phyloP scores from a whole-genome alignment of 2,888 invertebrate species.

The Druceiella hillmani region DNA sequence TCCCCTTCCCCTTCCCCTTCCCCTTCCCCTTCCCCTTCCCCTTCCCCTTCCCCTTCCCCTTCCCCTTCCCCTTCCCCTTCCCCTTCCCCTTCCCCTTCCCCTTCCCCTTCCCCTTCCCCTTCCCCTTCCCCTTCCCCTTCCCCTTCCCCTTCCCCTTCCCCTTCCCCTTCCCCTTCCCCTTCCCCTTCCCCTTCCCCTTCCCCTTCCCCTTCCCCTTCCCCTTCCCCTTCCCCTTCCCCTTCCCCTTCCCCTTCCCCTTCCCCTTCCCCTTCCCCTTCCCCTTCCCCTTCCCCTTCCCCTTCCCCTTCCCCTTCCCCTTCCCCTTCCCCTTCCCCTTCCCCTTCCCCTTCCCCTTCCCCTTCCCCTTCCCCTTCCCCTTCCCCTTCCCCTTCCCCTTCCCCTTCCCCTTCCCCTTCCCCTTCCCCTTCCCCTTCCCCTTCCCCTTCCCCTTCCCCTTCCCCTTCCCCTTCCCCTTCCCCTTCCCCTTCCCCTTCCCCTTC shows the following conservation, averaged over 20 bases:
- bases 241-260: not conserved
- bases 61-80: constrained; percentile 1
- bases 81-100: constrained; percentile 1
- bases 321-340: constrained; percentile 1
- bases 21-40: constrained; percentile 1
- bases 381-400: constrained; percentile 1
- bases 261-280: not conserved
- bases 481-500: constrained; percentile 1
- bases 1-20: constrained; percentile 1
- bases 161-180: constrained; percentile 1
- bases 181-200: not conserved
- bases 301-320: not conserved
- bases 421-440: constrained; percentile 1
- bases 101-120: constrained; percentile 1
- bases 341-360: constrained; percentile 1
- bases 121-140: constrained; percentile 1
- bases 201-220: not conserved
- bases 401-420: constrained; percentile 1
- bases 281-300: constrained; percentile 1
- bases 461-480: constrained; percentile 1
- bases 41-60: constrained; percentile 1
- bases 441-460: constrained; percentile 1
- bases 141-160: not conserved
- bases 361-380: constrained; percentile 1
- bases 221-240: not conserved